These are phyloP conservation scores for Aphelinus atriplicis DNA, from an alignment of 1,140 invertebrate genomes.

Conservation along the genomic window DNA sequence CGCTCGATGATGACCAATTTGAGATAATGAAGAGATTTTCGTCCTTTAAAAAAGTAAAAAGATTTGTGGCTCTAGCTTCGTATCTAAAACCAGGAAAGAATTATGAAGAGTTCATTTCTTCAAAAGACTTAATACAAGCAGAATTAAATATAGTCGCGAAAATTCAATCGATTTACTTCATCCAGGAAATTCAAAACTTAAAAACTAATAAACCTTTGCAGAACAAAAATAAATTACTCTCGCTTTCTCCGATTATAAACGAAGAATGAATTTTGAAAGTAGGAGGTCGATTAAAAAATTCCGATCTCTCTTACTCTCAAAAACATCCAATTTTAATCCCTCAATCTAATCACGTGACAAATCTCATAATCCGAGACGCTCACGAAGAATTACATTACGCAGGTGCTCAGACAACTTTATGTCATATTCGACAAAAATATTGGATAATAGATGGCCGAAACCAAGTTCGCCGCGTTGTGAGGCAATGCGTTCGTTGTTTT, in stretches of 20 bases:
- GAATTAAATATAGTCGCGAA: constrained; percentile 14
- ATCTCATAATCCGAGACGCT: constrained; percentile 30
- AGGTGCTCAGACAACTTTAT: constrained; percentile 46
- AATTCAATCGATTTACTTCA: constrained; percentile 47
- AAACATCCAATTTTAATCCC: constrained; percentile 58
- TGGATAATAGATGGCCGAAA: constrained; percentile 44
- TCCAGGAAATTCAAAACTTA: constrained; percentile 31
- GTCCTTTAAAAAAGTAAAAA: constrained; percentile 20
- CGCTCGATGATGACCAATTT: too few relatives aligned
- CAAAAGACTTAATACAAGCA: constrained; percentile 9
- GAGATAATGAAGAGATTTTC: constrained; percentile 9
- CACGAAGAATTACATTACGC: constrained; percentile 48
- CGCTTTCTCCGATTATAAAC: constrained; percentile 52
- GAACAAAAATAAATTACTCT: constrained; percentile 44
- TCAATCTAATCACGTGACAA: constrained; percentile 35
- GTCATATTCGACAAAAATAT: constrained; percentile 35
- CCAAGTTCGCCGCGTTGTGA: constrained; percentile 25
- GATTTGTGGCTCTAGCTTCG: constrained; percentile 18
- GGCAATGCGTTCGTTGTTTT: constrained; percentile 37
- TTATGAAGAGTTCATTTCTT: not conserved
- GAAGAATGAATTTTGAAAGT: constrained; percentile 52
- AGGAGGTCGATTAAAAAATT: constrained; percentile 54
- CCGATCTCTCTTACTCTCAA: constrained; percentile 44
- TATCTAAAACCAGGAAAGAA: constrained; percentile 8
- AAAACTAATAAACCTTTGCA: constrained; percentile 8